Conservation (phyloP, 2,113 vertebrate genomes). For the Oreotrochilus melanogaster region DNA sequence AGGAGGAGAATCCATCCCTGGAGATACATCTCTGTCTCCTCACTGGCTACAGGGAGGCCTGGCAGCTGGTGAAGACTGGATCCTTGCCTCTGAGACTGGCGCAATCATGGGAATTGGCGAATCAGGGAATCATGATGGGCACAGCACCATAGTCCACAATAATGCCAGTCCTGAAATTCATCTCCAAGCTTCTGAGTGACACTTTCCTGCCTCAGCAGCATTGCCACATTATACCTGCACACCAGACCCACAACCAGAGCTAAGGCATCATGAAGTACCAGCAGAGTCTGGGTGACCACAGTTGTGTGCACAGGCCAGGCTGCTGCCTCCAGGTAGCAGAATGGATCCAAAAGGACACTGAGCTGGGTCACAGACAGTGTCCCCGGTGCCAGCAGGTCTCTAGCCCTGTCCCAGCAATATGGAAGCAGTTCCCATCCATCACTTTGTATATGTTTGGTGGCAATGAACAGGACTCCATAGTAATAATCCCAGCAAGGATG, state of each 20-base stretch:
- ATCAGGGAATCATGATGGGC: background rate
- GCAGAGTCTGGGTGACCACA: background rate
- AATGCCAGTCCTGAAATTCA: background rate
- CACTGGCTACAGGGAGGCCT: background rate
- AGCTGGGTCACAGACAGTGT: background rate
- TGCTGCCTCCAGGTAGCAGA: background rate
- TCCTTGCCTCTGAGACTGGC: background rate
- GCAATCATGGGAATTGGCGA: too few species aligned
- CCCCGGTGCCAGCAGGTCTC: rapidly evolving
- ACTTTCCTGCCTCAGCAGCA: background rate
- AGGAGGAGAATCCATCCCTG: rapidly evolving
- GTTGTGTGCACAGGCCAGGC: rapidly evolving
- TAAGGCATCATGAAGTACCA: background rate
- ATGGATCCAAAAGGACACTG: rapidly evolving
- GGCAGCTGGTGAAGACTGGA: background rate
- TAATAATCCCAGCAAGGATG: background rate
- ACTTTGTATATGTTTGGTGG: background rate
- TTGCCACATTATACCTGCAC: rapidly evolving
- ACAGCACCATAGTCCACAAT: background rate
- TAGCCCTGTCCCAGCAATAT: background rate
- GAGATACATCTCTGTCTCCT: background rate
- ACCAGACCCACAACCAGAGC: background rate
- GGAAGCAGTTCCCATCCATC: background rate
- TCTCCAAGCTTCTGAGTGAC: rapidly evolving
- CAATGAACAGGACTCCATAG: background rate